phyloP scores from a whole-genome alignment of 2,888 invertebrate species.

The Tetragonisca angustula region DNA sequence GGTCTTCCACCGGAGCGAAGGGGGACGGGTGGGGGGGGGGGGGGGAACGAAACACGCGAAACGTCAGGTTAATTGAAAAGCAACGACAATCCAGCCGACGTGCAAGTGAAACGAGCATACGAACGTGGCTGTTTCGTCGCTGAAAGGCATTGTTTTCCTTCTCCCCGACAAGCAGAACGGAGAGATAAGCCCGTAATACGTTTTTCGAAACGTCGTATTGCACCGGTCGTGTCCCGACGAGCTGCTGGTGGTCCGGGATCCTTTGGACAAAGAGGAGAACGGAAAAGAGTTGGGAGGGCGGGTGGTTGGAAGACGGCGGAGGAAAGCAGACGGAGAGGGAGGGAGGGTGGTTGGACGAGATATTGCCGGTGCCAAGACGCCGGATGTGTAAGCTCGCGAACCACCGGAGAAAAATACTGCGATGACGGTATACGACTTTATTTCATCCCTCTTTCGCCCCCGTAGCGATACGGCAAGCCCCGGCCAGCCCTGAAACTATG shows the following conservation, averaged over 20 bases:
- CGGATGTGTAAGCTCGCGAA: constrained; percentile 63
- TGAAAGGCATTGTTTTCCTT: constrained; percentile 56
- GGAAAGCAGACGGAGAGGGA: background rate
- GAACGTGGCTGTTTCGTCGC: constrained; percentile 35
- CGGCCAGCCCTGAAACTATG: constrained; percentile 26
- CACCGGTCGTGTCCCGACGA: constrained; percentile 48
- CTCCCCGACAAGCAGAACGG: constrained; percentile 47
- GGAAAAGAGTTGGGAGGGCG: background rate
- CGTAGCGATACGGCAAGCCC: constrained; percentile 28
- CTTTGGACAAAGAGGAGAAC: constrained; percentile 35
- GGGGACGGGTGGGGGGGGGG: too few relatives aligned
- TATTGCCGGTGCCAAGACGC: constrained; percentile 62
- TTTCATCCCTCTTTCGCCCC: constrained; percentile 49
- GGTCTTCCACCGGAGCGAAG: background rate
- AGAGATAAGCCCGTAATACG: constrained; percentile 72
- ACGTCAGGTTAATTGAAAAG: constrained; percentile 26
- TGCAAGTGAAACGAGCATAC: constrained; percentile 14
- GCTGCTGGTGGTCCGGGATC: constrained; percentile 37
- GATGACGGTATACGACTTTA: constrained; percentile 57
- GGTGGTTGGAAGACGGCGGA: background rate
- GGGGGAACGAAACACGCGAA: background rate
- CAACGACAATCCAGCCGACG: background rate
- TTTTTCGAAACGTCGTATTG: constrained; percentile 68
- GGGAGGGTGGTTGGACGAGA: constrained; percentile 35
- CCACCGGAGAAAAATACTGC: constrained; percentile 59